Percentiles rank a stretch among this genome's conserved stretches.
Evolutionary conservation across 2,113 vertebrate genomes (phyloP).

Genomic region (Pelvicachromis taeniatus): DNA sequence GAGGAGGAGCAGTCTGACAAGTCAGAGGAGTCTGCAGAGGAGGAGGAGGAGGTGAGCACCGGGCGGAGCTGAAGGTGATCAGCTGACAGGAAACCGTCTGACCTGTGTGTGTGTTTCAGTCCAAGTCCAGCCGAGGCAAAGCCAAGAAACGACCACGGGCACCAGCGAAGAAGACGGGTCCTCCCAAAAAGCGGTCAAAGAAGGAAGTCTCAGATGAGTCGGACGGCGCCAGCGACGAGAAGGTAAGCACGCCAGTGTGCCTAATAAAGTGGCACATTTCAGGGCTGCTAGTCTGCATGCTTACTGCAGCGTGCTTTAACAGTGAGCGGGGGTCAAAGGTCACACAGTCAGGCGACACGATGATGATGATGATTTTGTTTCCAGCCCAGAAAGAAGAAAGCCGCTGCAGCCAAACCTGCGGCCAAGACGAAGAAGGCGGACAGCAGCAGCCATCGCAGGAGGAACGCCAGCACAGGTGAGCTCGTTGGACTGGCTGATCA

Average conservation of each 20-base stretch:
- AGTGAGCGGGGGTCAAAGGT: too few relatives aligned
- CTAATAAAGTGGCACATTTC: not conserved
- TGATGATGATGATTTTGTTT: not conserved
- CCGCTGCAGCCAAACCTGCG: slow-evolving; percentile 49
- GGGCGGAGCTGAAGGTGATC: not conserved
- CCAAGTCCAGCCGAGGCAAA: slow-evolving; percentile 4
- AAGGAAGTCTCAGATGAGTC: slow-evolving; percentile 42
- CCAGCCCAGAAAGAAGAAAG: slow-evolving; percentile 84
- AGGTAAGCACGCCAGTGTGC: slow-evolving; percentile 1
- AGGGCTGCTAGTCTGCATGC: not conserved
- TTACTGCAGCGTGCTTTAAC: too few relatives aligned
- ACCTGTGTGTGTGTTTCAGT: not conserved
- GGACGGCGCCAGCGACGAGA: slow-evolving; percentile 9
- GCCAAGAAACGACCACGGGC: slow-evolving; percentile 34
- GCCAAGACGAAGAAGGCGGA: slow-evolving; percentile 94
- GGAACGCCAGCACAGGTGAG: slow-evolving; percentile 76
- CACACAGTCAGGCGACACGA: too few relatives aligned
- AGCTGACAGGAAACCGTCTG: not conserved
- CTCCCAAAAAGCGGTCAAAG: slow-evolving; percentile 44
- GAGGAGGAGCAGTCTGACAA: slow-evolving; percentile 45
- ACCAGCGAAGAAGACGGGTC: slow-evolving; percentile 37
- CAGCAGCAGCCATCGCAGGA: slow-evolving; percentile 88
- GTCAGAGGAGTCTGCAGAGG: slow-evolving; percentile 39
- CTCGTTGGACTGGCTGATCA: too few relatives aligned
- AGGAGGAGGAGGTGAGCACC: slow-evolving; percentile 48